These are phyloP conservation scores for Eulithis testata DNA, from an alignment of 2,888 invertebrate species.

Conservation along the genomic window DNA sequence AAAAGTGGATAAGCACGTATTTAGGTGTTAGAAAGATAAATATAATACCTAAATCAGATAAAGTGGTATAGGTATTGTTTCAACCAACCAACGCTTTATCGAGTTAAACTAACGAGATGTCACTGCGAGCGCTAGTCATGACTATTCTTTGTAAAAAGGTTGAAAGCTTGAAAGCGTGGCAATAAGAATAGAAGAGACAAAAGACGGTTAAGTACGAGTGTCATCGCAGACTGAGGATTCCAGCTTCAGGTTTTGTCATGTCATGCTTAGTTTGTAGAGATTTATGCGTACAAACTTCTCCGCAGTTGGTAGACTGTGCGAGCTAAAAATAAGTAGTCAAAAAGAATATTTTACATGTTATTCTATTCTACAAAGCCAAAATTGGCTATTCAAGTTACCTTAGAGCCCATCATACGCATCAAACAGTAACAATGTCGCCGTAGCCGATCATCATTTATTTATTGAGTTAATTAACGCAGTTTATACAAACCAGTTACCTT, in stretches of 20 bases:
- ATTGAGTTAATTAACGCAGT: too few species aligned
- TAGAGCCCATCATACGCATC: too few species aligned
- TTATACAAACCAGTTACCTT: too few species aligned
- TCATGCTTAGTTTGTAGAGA: not conserved
- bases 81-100: conserved; percentile 55
- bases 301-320: not conserved
- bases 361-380: too few species aligned
- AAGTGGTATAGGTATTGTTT: conserved; percentile 54
- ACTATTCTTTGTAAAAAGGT: conserved; percentile 54
- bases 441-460: too few species aligned
- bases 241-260: not conserved
- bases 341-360: too few species aligned
- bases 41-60: conserved; percentile 5
- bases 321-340: not conserved
- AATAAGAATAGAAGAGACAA: conserved; percentile 68
- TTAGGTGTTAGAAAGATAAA: too few species aligned
- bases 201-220: conserved; percentile 37
- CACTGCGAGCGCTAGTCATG: conserved; percentile 56
- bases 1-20: too few species aligned
- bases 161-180: conserved; percentile 43
- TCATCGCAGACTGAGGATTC: not conserved
- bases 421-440: too few species aligned
- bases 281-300: not conserved
- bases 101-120: conserved; percentile 61
- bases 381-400: too few species aligned